Evolutionary conservation across 2,113 vertebrate genomes (phyloP), one percentile per base, ranked within the genome.

Genomic region (Raphicerus campestris): DNA sequence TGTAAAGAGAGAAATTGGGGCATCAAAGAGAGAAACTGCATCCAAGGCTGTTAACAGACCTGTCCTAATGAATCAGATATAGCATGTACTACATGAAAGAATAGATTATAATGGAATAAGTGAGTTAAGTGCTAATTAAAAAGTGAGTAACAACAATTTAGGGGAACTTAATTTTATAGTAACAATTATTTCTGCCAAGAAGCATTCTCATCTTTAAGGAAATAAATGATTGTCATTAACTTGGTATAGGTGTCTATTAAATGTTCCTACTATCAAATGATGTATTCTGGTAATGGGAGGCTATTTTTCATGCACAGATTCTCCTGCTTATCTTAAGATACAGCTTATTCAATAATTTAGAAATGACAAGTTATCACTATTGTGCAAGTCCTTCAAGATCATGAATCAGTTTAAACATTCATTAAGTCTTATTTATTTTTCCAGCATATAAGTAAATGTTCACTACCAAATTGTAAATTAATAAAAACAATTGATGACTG

Each of bases 341-440:
- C 7, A 16, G 15, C 28, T 94, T 70, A 70, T 70, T 70, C 9
- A 35, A 70, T 86, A 97, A 91, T 17, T 84, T 95, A 83, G 35
- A 96, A 91, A 89, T 94, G 78, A 96, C 61, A 97, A 77, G 78
- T 93, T 96, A 94, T 81, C 58, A 60, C 60, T 93, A 88, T 39
- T 92, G 42, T 73, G 49, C 30, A 93, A 91, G 42, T 26, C n/a
- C 39, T 89, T 66, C 63, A 96, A 96, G 91, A 89, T 95, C 91
- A 95, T 77, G 60, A 39, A 89, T 97, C 87, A 89, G 63, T 80
- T 89, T 93, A 77, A 92, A 70, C 26, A 66, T 85, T 93, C 77
- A 96, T 96, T 86, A 97, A 83, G n/a, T 70, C 88, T 20, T 95
- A 73, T 95, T 96, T 95, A 93, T 91, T 97, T 96, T 95, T 84